Base-by-base conservation (phyloP, 2,113 vertebrate species). In the Eonycteris spelaea region DNA sequence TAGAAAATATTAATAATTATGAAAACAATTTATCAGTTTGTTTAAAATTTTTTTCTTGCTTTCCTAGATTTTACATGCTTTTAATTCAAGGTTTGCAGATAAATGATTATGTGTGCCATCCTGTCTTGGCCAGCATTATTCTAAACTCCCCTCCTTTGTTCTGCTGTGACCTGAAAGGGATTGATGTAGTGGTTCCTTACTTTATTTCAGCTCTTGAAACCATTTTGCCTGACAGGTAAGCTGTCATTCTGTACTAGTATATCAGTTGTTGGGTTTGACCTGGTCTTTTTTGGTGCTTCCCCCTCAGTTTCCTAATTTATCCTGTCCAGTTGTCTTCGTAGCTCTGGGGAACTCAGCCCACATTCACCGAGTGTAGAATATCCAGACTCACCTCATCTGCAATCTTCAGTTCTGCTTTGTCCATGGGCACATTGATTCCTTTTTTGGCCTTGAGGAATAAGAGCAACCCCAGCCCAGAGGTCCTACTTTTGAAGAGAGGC, bases 71-170 rank as follows among this genome's bases (percentile, higher is more conserved):
- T 99, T 99, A 99, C 98, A 99, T 99, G 99, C 99, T 99, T 98
- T 99, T 99, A 98, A 99, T 99, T 99, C 99, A 99, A 98, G 99
- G 99, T 98, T 99, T 99, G 98, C 99, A 99, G 99, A 99, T 99
- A 98, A 99, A 99, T 14, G 99, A 99, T 97, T 99, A 99, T 96
- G 97, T 99, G 97, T 99, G 99, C 95, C 99, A 99, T 94, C 99
- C 99, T 0, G 99, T 99, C 93, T 98, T 99, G 97, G 99, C 99
- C 98, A 99, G 99, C 96, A 99, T 99, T 98, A 99, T 99, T 98
- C 98, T 99, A 97, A 99, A 99, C 98, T 99, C 99, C 77, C 99
- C 99, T 97, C 99, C 99, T 95, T 98, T 99, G 94, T 99, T 99
- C 98, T 99, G 99, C 98, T 99, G 99, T 96, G 99, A 99, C 98